Conservation (phyloP, 2,888 invertebrate genomes). For the Amorpha juglandis region DNA sequence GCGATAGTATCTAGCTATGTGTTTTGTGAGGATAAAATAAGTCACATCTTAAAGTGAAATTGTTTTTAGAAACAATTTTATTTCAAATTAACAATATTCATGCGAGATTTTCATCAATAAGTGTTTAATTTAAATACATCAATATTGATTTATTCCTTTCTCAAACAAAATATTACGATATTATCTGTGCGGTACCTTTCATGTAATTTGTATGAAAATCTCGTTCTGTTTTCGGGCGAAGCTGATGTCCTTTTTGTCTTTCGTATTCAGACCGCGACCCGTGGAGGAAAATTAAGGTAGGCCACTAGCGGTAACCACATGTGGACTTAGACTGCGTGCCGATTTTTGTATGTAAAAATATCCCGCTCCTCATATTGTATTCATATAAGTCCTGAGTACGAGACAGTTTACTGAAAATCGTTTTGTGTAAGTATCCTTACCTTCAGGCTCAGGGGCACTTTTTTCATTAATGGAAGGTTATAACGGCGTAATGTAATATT, state of each 20-base stretch:
- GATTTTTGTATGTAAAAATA: conserved; percentile 73
- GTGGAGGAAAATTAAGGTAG: conserved; percentile 77
- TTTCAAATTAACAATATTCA: neutral
- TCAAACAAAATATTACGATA: conserved; percentile 34
- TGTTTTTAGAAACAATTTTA: too few species aligned
- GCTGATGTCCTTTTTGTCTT: conserved; percentile 67
- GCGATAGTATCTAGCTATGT: conserved; percentile 33
- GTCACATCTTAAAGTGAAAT: too few species aligned
- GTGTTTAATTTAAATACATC: neutral
- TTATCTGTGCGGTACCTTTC: conserved; percentile 32
- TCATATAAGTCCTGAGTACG: conserved; percentile 62
- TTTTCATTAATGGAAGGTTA: neutral
- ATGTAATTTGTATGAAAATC: conserved; percentile 66
- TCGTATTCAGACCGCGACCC: conserved; percentile 69
- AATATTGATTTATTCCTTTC: conserved; percentile 3
- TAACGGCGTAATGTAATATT: conserved; percentile 24
- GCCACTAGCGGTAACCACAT: conserved; percentile 62
- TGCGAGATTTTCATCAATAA: neutral
- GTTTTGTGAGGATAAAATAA: neutral
- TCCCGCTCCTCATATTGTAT: conserved; percentile 69
- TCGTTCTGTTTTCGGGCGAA: conserved; percentile 53
- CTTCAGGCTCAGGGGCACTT: neutral
- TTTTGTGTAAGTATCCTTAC: conserved; percentile 51
- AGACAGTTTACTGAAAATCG: conserved; percentile 57
- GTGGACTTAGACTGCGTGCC: conserved; percentile 75